A percentile compares a stretch with the other conserved stretches of the same genome.
phyloP scores from a whole-genome alignment of 2,797 vertebrate species.

The Spinibarbus caldwelli region DNA sequence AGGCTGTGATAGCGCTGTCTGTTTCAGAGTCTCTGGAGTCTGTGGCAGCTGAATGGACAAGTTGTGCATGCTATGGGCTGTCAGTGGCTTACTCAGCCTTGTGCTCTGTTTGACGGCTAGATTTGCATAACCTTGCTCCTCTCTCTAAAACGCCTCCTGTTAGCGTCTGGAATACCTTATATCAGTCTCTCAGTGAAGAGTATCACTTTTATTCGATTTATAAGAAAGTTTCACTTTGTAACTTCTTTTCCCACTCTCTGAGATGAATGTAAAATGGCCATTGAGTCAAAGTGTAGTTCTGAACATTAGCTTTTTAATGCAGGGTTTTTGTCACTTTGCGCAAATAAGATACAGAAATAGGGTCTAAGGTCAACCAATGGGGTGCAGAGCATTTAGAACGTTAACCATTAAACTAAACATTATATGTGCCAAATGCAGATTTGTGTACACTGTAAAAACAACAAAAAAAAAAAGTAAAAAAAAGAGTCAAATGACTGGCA shows the following conservation, averaged over 20 bases:
- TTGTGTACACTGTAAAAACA: no score
- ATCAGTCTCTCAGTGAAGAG: constrained; percentile 45
- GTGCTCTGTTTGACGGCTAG: constrained; percentile 79
- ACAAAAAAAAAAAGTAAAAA: no score
- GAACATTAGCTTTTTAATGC: neutral
- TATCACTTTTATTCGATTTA: constrained; percentile 31
- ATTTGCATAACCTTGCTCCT: constrained; percentile 84
- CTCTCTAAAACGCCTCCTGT: constrained; percentile 76
- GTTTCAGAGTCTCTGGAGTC: constrained; percentile 72
- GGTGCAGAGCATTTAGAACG: neutral
- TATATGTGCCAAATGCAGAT: neutral
- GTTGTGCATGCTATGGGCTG: constrained; percentile 85
- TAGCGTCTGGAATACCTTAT: constrained; percentile 65
- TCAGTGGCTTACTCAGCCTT: constrained; percentile 87
- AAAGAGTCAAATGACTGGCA: no score
- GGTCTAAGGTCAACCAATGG: neutral
- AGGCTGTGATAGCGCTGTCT: constrained; percentile 72
- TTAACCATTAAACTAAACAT: neutral
- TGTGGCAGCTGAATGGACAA: constrained; percentile 75
- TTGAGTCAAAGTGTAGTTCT: neutral
- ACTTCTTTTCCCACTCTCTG: constrained; percentile 14
- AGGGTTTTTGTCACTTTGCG: neutral
- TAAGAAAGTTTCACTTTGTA: constrained; percentile 25
- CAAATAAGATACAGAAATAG: neutral
- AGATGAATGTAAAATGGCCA: constrained; percentile 7